Evolutionary conservation across 2,888 invertebrate species (phyloP), one percentile per base, ranked within the genome.

Genomic region (Dorcus parallelipipedus): DNA sequence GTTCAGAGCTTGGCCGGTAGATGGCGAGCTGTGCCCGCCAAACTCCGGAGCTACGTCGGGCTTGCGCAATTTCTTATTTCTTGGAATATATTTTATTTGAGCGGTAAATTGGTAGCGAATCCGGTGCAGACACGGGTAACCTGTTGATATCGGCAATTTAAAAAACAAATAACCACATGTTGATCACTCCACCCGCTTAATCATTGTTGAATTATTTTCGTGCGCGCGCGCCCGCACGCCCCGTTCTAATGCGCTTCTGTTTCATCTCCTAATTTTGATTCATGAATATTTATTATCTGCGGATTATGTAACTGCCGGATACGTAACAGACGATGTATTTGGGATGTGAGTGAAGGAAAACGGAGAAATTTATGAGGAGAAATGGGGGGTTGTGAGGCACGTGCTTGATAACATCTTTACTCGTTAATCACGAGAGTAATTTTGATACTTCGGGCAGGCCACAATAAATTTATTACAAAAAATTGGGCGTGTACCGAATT

Each of bases 141-240:
- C 70, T 70, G 70, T 70, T 70, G 70, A 70, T 69, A 65, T 65
- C 57, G 62, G 64, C 57, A 64, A 68, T 69, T 69, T 69, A 67
- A 69, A 70, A 69, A 67, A 69, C 67, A 71, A 71, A 68, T 69
- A 71, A 68, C 70, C 70, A 71, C 69, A 64, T 71, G 70, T 71
- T 71, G 70, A 69, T 65, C 62, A 53, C 52, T 42, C 39, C 39
- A 52, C 49, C 48, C 43, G 60, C 33, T 51, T 55, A 58, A 54
- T 58, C 54, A 52, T 52, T 52, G 49, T 38, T 43, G 55, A 52
- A 48, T 59, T 55, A 50, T 55, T 55, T 55, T 52, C 53, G 42
- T 49, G 38, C 53, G 40, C 55, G 47, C 55, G 26, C 7, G 26
- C n/a, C n/a, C 26, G 26, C 26, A 1, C 26, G 26, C 0, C 26